Evolutionary conservation across 2,888 invertebrate species (phyloP).

Genomic region (Euzetes globulus): DNA sequence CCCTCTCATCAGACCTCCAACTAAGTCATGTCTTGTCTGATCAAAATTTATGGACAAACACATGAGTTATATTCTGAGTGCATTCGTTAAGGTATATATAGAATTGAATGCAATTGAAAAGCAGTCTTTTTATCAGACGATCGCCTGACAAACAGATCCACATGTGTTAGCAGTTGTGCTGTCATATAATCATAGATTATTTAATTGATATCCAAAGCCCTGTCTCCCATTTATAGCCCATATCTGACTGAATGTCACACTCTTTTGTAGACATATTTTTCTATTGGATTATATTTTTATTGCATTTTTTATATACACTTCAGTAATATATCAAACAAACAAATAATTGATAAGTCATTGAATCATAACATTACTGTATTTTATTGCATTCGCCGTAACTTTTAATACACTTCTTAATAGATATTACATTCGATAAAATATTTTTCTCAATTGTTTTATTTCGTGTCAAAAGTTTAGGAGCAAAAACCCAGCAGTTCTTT

Average conservation of each 20-base stretch:
- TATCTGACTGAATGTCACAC: not conserved
- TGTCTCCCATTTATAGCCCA: not conserved
- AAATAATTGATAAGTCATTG: not conserved
- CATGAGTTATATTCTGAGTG: not conserved
- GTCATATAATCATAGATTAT: conserved; percentile 22
- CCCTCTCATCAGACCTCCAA: not conserved
- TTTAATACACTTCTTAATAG: no score
- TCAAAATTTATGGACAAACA: not conserved
- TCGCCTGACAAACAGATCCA: not conserved
- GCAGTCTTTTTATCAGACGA: no score
- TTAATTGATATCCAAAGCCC: conserved; percentile 5
- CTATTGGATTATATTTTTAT: not conserved
- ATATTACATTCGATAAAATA: no score
- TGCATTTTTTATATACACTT: not conserved
- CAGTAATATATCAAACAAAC: not conserved
- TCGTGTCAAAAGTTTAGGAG: no score
- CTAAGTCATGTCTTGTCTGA: not conserved
- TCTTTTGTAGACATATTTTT: not conserved
- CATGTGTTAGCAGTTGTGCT: not conserved
- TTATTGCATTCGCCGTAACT: not conserved
- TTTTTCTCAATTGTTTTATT: no score
- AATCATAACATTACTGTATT: not conserved
- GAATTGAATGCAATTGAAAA: not conserved
- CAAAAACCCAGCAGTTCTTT: no score
- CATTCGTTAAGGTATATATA: not conserved